Evolutionary conservation across 2,888 invertebrate genomes (phyloP).

Genomic region (Slavum lentiscoides): DNA sequence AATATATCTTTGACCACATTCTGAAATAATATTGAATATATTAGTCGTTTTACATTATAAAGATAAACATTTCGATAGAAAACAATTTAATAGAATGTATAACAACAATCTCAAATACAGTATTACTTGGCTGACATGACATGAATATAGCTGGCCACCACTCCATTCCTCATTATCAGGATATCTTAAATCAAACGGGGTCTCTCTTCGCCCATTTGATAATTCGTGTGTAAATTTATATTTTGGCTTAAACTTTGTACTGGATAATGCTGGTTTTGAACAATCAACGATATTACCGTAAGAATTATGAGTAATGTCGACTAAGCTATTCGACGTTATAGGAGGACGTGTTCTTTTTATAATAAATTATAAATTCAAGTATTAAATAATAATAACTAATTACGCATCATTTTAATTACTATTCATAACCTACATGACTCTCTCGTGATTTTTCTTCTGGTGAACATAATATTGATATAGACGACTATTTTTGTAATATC

Average conservation of each 20-base stretch:
- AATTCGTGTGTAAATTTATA: constrained; percentile 55
- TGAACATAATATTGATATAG: neutral
- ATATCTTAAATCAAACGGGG: constrained; percentile 51
- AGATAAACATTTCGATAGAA: neutral
- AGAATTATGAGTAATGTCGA: constrained; percentile 51
- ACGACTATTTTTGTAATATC: constrained; percentile 4
- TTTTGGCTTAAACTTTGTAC: constrained; percentile 53
- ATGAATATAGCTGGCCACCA: constrained; percentile 54
- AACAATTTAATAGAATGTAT: neutral
- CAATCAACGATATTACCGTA: constrained; percentile 54
- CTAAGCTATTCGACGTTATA: constrained; percentile 54
- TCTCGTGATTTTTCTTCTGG: neutral
- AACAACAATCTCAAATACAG: neutral
- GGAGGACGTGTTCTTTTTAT: constrained; percentile 55
- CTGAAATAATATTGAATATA: constrained; percentile 56
- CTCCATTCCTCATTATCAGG: constrained; percentile 55
- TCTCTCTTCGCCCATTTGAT: constrained; percentile 13
- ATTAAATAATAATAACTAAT: neutral
- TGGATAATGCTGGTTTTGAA: constrained; percentile 51
- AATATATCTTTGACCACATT: constrained; percentile 58
- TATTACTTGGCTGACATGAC: constrained; percentile 55
- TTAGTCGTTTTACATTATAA: neutral
- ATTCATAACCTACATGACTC: too few species aligned
- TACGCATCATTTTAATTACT: too few species aligned
- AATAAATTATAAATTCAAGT: neutral